Evolutionary conservation across 2,113 vertebrate species (phyloP).

Genomic region (Xerus inauris): DNA sequence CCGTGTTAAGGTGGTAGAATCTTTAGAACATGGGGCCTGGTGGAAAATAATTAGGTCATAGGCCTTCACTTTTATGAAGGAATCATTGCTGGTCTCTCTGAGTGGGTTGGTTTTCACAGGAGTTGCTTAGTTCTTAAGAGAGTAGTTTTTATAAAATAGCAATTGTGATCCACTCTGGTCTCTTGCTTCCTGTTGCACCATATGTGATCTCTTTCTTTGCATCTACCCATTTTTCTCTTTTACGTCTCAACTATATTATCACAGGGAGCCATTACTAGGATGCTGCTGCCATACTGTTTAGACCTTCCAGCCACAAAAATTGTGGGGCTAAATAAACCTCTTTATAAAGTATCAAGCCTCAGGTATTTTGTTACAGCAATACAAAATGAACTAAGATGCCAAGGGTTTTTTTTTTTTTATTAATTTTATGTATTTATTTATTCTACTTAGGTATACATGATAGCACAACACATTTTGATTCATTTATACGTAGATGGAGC

Average conservation of each 20-base stretch:
- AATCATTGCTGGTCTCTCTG: not conserved
- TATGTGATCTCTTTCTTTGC: not conserved
- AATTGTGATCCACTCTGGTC: too few species aligned
- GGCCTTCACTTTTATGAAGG: not conserved
- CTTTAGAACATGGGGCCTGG: rapidly evolving
- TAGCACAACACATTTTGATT: too few species aligned
- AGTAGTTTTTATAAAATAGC: not conserved
- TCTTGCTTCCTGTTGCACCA: not conserved
- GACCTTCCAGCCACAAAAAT: not conserved
- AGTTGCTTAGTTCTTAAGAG: not conserved
- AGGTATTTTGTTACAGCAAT: not conserved
- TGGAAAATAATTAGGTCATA: not conserved
- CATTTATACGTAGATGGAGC: too few species aligned
- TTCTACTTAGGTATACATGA: too few species aligned
- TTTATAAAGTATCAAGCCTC: not conserved
- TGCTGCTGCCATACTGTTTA: not conserved
- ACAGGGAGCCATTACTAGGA: not conserved
- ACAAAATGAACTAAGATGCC: not conserved
- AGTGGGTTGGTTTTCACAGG: not conserved
- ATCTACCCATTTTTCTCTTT: not conserved
- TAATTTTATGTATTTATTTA: too few species aligned
- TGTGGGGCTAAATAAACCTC: not conserved
- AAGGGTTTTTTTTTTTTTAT: too few species aligned
- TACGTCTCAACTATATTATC: not conserved
- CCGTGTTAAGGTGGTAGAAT: too few species aligned